Evolutionary conservation across 2,888 invertebrate genomes (phyloP).

Genomic region (Melanotus villosus): DNA sequence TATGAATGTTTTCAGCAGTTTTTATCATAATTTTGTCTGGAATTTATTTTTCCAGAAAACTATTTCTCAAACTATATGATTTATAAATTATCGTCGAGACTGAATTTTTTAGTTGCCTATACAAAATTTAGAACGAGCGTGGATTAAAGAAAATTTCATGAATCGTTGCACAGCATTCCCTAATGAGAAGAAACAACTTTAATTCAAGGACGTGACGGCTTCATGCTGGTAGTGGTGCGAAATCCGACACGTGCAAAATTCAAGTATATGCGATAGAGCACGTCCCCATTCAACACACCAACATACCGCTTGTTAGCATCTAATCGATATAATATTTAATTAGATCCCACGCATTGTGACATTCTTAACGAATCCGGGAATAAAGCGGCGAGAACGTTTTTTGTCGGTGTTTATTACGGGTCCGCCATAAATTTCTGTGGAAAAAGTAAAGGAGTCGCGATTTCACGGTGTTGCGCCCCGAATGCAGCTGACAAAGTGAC

Average conservation of each 20-base stretch:
- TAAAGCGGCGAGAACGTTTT: background rate
- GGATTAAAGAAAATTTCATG: too few species aligned
- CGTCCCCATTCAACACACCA: conserved; percentile 14
- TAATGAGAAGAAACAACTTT: background rate
- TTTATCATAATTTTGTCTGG: too few species aligned
- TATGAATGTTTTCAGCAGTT: too few species aligned
- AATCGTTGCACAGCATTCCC: background rate
- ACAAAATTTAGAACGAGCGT: too few species aligned
- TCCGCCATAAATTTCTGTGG: conserved; percentile 31
- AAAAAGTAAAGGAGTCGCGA: conserved; percentile 48
- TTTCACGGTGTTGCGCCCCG: conserved; percentile 51
- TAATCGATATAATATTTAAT: conserved; percentile 38
- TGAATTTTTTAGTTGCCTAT: too few species aligned
- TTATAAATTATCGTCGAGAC: too few species aligned
- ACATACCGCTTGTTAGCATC: conserved; percentile 22
- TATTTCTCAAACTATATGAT: too few species aligned
- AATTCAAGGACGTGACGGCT: background rate
- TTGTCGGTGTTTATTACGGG: conserved; percentile 27
- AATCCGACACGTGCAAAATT: conserved; percentile 29
- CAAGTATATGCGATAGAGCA: conserved; percentile 28
- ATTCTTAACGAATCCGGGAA: conserved; percentile 18
- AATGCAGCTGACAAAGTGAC: conserved; percentile 58
- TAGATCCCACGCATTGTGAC: conserved; percentile 20
- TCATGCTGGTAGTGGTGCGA: conserved; percentile 19
- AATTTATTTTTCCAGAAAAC: too few species aligned